phyloP scores from a whole-genome alignment of 2,113 vertebrate genomes.

The Semicossyphus pulcher region DNA sequence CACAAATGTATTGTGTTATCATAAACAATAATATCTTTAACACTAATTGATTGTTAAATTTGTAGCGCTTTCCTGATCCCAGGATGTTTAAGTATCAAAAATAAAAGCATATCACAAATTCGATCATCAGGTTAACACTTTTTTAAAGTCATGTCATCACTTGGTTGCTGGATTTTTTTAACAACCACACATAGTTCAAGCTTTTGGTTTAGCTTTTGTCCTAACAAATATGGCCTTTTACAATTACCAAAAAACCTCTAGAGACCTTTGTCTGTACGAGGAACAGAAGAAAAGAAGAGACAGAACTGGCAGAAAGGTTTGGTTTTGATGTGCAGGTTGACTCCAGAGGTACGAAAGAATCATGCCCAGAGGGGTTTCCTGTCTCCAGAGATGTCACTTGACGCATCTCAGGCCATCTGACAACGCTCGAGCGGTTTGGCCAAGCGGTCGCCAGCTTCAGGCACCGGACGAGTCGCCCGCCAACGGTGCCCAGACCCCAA shows the following conservation, averaged over 20 bases:
- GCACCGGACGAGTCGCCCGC: conserved; percentile 35
- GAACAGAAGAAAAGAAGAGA: neutral
- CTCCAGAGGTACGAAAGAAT: conserved; percentile 45
- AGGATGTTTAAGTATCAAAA: too few species aligned
- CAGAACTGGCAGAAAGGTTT: neutral
- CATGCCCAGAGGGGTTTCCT: neutral
- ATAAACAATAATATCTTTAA: too few species aligned
- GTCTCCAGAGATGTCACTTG: conserved; percentile 45
- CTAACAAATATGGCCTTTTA: too few species aligned
- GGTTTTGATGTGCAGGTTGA: conserved; percentile 46
- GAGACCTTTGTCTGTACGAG: neutral
- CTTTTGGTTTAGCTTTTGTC: too few species aligned
- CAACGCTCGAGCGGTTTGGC: conserved; percentile 21
- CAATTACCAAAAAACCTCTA: neutral
- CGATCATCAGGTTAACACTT: too few species aligned
- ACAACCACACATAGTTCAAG: too few species aligned
- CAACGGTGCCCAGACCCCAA: conserved; percentile 54
- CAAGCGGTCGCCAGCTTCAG: conserved; percentile 18
- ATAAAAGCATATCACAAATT: too few species aligned
- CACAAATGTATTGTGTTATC: too few species aligned
- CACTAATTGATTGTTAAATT: too few species aligned
- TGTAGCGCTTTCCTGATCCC: too few species aligned
- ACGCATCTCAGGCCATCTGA: conserved; percentile 25
- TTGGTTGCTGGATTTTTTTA: too few species aligned
- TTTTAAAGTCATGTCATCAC: too few species aligned